A percentile compares a stretch with the other conserved stretches of the same genome.
phyloP scores from a whole-genome alignment of 2,113 vertebrate genomes.

The Papio anubis region DNA sequence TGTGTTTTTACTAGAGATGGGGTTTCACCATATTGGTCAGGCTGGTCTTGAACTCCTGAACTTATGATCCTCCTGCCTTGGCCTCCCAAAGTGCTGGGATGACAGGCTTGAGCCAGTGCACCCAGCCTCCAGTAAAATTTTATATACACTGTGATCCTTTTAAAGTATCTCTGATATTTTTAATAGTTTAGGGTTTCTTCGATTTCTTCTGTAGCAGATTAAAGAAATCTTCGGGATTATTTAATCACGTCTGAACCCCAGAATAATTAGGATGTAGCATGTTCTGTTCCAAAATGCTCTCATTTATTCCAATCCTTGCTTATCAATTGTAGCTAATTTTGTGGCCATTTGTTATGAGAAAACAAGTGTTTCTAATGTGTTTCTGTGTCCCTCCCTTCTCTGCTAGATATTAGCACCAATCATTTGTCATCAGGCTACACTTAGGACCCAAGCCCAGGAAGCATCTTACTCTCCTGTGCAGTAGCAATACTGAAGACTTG shows the following conservation, averaged over 20 bases:
- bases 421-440: slow-evolving; percentile 19
- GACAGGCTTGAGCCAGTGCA: no score
- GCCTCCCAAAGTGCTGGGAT: no score
- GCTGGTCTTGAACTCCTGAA: no score
- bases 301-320: background rate
- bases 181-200: background rate
- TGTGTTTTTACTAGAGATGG: no score
- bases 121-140: slow-evolving; percentile 7
- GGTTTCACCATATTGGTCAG: no score
- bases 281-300: slow-evolving; percentile 8
- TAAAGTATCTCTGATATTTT: slow-evolving; percentile 35
- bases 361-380: background rate
- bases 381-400: background rate
- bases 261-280: slow-evolving; percentile 7
- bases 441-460: background rate
- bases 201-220: background rate
- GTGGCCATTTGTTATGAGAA: background rate
- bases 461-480: background rate
- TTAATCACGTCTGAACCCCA: slow-evolving; percentile 3
- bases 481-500: background rate
- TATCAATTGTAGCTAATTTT: background rate
- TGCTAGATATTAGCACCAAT: background rate
- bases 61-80: no score
- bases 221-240: background rate
- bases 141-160: background rate